phyloP scores from a whole-genome alignment of 23 tunicate species.

The Phallusia fumigata region DNA sequence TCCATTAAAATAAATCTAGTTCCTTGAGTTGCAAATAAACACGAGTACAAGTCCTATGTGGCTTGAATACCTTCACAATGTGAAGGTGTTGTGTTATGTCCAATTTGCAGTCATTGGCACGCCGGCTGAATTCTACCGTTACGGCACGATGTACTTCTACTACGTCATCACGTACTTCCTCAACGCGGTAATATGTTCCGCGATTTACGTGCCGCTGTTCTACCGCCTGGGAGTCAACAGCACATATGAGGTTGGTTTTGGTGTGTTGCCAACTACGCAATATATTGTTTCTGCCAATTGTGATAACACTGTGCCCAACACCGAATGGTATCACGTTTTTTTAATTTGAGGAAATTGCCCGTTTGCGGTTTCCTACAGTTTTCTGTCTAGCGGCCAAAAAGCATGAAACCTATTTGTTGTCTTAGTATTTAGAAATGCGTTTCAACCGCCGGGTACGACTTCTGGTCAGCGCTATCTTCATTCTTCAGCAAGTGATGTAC shows the following conservation, averaged over 20 bases:
- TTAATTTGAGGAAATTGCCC: too few species aligned
- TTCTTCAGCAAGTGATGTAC: constrained; percentile 27
- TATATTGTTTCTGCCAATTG: too few species aligned
- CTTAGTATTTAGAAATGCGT: constrained; percentile 41
- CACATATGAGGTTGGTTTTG: constrained; percentile 37
- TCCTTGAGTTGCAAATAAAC: too few species aligned
- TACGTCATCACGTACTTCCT: constrained; percentile 21
- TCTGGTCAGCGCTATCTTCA: constrained; percentile 6
- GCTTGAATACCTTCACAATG: too few species aligned
- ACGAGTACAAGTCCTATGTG: too few species aligned
- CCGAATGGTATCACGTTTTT: neutral
- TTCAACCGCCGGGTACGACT: constrained; percentile 32
- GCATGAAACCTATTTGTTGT: neutral
- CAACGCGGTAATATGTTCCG: constrained; percentile 31
- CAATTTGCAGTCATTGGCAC: constrained; percentile 34
- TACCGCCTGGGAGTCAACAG: constrained; percentile 40
- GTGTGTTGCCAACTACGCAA: too few species aligned
- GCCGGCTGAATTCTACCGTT: constrained; percentile 57
- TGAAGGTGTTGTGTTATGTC: too few species aligned
- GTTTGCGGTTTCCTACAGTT: too few species aligned
- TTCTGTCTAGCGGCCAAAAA: too few species aligned
- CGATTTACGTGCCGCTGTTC: constrained; percentile 50
- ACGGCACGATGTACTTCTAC: constrained; percentile 49
- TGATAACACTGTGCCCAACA: too few species aligned
- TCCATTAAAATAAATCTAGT: too few species aligned